Base-by-base conservation (phyloP, 2,888 invertebrate genomes). In the Drosophila kuntzei region DNA sequence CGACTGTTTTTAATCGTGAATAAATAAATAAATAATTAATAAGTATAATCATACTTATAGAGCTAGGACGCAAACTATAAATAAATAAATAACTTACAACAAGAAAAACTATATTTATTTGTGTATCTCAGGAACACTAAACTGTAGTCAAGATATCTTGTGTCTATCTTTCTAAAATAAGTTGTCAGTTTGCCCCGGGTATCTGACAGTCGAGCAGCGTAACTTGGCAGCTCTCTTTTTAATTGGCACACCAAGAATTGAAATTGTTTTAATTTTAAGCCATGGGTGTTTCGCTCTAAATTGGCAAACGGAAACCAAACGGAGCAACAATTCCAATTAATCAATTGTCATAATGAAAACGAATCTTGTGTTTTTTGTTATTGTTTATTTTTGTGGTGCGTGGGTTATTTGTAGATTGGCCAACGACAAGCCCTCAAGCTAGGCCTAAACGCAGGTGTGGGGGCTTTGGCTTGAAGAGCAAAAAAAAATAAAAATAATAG, bases 291-390 rank as follows among this genome's bases (percentile, higher is more conserved):
- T 39, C 41, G 67, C 63, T 57, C 54, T 9, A 70, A 82, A 80
- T 85, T 84, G 73, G 82, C 83, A 57, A 79, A 71, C 74, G 77
- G 71, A 87, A 77, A 72, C 57, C 44, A 43, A 54, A 54, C 22
- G 32, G 54, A 54, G 54, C 41, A 43, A 34, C 54, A 34, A 54
- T 34, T 43, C 22, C 75, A 87, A 84, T 84, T 84, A 85, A 84
- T 87, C 84, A 87, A 75, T 87, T 81, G 73, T 50, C 65, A 58
- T 58, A 72, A 81, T 81, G 69, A 67, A 79, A 71, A 64, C 72
- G 67, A 71, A 77, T 68, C 71, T 76, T 86, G 61, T 53, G 18
- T 37, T 50, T 37, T 27, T 27, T 25, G 25, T 16, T 3, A 7
- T 36, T 37, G 22, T 39, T 1, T n/a, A n/a, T n/a, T 16, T 46